These are phyloP conservation scores for Pyrgus malvae DNA, from an alignment of 2,888 invertebrate species.

Conservation along the genomic window DNA sequence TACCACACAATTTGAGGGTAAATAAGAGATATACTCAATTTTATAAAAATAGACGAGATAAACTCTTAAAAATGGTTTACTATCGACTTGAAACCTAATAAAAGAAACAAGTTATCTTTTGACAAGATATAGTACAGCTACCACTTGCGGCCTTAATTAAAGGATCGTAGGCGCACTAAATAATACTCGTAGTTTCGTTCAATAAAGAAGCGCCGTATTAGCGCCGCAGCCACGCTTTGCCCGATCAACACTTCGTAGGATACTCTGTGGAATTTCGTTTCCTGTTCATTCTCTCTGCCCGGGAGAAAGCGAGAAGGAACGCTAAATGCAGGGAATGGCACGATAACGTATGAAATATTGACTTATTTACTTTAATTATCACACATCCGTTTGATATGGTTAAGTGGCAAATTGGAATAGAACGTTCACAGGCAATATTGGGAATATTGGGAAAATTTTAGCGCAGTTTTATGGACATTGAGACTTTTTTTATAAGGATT, in stretches of 20 bases:
- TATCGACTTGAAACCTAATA: no score
- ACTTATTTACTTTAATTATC: slow-evolving; percentile 12
- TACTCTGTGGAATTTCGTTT: slow-evolving; percentile 21
- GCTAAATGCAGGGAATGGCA: slow-evolving; percentile 15
- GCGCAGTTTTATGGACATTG: no score
- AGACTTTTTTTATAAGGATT: no score
- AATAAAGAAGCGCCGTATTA: slow-evolving; percentile 14
- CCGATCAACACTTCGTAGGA: slow-evolving; percentile 25
- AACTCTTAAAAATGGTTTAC: no score
- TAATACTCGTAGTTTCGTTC: slow-evolving; percentile 6
- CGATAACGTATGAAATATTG: slow-evolving; percentile 12
- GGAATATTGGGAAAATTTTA: no score
- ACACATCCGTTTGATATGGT: slow-evolving; percentile 12
- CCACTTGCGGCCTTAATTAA: not conserved
- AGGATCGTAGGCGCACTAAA: not conserved
- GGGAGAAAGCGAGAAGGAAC: slow-evolving; percentile 8
- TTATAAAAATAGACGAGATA: no score
- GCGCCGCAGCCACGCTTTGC: slow-evolving; percentile 14
- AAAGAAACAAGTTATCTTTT: no score
- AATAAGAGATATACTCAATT: no score
- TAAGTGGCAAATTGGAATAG: not conserved
- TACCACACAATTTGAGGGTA: no score
- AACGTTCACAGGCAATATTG: not conserved
- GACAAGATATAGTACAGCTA: not conserved
- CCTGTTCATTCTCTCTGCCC: not conserved